Evolutionary conservation across 30 jellyfish, hydroid and myxozoan genomes (phyloP).

Genomic region (Sanderia malayensis): DNA sequence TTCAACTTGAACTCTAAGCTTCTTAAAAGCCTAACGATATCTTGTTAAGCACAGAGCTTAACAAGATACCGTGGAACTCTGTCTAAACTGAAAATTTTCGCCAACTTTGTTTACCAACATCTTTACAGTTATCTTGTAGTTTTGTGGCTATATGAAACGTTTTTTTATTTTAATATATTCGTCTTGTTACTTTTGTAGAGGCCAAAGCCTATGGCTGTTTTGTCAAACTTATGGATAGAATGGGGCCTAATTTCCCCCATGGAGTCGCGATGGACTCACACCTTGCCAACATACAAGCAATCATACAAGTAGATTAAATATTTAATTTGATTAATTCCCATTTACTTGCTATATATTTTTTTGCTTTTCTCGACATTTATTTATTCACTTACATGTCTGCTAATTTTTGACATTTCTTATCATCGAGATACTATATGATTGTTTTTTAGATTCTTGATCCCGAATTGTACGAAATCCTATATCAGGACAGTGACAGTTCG

Average conservation of each 20-base stretch:
- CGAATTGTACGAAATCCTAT: conserved; percentile 81
- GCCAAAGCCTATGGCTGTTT: conserved; percentile 95
- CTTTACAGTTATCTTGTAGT: no score
- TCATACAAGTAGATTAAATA: conserved; percentile 66
- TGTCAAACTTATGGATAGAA: conserved; percentile 87
- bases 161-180: no score
- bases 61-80: no score
- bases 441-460: conserved; percentile 89
- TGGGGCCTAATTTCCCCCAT: conserved; percentile 96
- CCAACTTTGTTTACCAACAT: no score
- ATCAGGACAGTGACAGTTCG: conserved; percentile 79
- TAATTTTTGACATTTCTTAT: conserved; percentile 1
- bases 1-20: no score
- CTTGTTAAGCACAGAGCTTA: no score
- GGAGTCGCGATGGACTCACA: conserved; percentile 94
- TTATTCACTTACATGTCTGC: not conserved
- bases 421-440: not conserved
- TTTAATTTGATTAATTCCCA: not conserved
- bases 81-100: no score
- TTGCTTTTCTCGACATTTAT: not conserved
- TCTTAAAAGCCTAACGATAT: no score
- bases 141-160: no score
- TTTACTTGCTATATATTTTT: no score
- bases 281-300: conserved; percentile 76
- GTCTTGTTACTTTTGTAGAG: conserved; percentile 54